Percentiles rank a stretch among this genome's conserved stretches.
Evolutionary conservation across 2,113 vertebrate species (phyloP).

Genomic region (Chaetura pelagica): DNA sequence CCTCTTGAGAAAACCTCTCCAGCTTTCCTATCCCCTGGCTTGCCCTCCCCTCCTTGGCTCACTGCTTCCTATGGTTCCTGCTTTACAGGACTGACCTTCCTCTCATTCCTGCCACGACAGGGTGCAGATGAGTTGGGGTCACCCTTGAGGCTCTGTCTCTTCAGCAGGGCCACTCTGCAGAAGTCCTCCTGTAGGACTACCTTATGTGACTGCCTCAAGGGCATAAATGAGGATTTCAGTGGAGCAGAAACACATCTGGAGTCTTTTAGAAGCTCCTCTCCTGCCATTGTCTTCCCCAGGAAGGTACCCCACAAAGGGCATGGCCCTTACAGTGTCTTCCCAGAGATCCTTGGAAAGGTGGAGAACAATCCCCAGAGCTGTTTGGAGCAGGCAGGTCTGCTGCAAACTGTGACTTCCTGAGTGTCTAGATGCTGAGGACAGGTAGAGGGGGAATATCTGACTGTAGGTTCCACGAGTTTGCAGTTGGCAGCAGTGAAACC

Average conservation of each 20-base stretch:
- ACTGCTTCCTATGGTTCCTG: background rate
- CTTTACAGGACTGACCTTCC: background rate
- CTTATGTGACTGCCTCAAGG: background rate
- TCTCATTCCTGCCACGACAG: no score
- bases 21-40: background rate
- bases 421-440: background rate
- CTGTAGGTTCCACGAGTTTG: background rate
- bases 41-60: background rate
- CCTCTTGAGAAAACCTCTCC: background rate
- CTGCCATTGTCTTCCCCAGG: background rate
- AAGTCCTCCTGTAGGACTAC: background rate
- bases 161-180: background rate
- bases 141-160: background rate
- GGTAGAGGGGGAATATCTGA: background rate
- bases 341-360: background rate
- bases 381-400: background rate
- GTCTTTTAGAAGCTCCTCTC: background rate
- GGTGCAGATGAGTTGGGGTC: background rate
- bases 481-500: background rate
- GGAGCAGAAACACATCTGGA: background rate
- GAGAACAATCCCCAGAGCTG: background rate
- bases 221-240: background rate
- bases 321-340: background rate
- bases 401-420: background rate
- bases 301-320: background rate